These are phyloP conservation scores for Clanis bilineata DNA, from an alignment of 2,888 invertebrate species.

Conservation along the genomic window DNA sequence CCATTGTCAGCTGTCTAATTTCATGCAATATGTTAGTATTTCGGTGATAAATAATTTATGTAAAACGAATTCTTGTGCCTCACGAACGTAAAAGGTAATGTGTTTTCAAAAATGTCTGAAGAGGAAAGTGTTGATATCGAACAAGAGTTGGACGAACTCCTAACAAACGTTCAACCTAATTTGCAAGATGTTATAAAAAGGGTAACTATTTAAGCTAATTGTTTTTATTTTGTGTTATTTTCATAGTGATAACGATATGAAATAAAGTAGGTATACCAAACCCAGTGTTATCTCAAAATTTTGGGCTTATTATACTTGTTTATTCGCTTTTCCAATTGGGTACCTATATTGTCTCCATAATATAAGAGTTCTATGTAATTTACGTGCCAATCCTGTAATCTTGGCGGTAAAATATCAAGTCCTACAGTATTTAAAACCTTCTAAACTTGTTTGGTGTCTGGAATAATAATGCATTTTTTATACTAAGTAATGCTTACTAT, in stretches of 20 bases:
- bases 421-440: not conserved
- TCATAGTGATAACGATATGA: not conserved
- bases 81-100: slow-evolving; percentile 39
- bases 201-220: slow-evolving; percentile 60
- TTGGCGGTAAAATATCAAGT: too few relatives aligned
- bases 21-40: slow-evolving; percentile 38
- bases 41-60: slow-evolving; percentile 26
- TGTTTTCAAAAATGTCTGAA: slow-evolving; percentile 56
- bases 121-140: slow-evolving; percentile 70
- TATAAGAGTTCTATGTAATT: too few relatives aligned
- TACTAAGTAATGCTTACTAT: too few relatives aligned
- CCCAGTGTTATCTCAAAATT: not conserved
- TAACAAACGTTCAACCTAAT: slow-evolving; percentile 78
- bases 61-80: slow-evolving; percentile 25
- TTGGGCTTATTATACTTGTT: not conserved
- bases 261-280: not conserved
- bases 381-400: too few relatives aligned
- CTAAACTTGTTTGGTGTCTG: not conserved
- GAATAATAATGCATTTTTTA: not conserved
- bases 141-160: slow-evolving; percentile 71
- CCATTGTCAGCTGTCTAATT: slow-evolving; percentile 25
- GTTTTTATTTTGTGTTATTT: not conserved
- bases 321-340: not conserved
- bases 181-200: slow-evolving; percentile 83
- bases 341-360: too few relatives aligned